Conservation (phyloP, 2,888 invertebrate species). For the Napeogenes sylphis region DNA sequence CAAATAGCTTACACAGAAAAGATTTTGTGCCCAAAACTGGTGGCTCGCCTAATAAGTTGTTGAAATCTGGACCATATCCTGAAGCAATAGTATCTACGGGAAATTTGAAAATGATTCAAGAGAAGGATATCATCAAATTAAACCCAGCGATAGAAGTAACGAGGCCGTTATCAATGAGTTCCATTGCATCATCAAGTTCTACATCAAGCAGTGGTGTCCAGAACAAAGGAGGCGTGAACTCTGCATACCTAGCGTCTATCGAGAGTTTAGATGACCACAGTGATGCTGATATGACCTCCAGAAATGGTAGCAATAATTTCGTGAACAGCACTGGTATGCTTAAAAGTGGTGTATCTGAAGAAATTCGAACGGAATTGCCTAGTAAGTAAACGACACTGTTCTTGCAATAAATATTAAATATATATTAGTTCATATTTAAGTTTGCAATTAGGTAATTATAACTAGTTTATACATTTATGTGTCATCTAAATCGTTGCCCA, state of each 20-base stretch:
- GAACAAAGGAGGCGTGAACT: slow-evolving; percentile 81
- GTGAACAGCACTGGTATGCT: slow-evolving; percentile 62
- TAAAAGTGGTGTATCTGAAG: slow-evolving; percentile 54
- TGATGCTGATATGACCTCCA: slow-evolving; percentile 80
- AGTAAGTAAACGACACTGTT: slow-evolving; percentile 46
- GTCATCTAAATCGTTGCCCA: too few species aligned
- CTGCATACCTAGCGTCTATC: slow-evolving; percentile 90
- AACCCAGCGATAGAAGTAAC: slow-evolving; percentile 77
- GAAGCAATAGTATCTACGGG: slow-evolving; percentile 65
- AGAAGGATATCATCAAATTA: slow-evolving; percentile 69
- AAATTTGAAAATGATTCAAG: slow-evolving; percentile 61
- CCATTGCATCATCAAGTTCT: slow-evolving; percentile 86
- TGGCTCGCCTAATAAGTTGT: slow-evolving; percentile 51
- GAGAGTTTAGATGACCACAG: slow-evolving; percentile 91
- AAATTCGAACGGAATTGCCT: slow-evolving; percentile 52
- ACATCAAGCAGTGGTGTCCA: slow-evolving; percentile 80
- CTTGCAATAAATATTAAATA: too few species aligned
- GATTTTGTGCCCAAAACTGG: slow-evolving; percentile 50
- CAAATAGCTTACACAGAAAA: slow-evolving; percentile 65
- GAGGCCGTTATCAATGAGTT: slow-evolving; percentile 85
- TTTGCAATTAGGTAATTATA: too few species aligned
- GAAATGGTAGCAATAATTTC: slow-evolving; percentile 67
- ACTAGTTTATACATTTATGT: too few species aligned
- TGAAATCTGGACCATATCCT: slow-evolving; percentile 60
- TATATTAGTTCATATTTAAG: too few species aligned